These are phyloP conservation scores for Diloba caeruleocephala DNA, from an alignment of 2,888 invertebrate species.

Conservation along the genomic window DNA sequence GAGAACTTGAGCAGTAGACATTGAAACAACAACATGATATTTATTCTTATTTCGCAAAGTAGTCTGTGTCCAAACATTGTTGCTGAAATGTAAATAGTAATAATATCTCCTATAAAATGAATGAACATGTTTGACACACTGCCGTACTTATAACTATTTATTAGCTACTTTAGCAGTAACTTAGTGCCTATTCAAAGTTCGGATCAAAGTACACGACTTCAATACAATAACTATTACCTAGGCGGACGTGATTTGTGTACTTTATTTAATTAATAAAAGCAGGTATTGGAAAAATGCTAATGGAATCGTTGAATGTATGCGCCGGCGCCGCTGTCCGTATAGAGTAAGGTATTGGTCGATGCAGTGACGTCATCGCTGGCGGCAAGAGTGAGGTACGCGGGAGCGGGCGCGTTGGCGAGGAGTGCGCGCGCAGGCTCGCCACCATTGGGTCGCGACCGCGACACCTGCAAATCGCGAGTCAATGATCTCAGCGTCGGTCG, in stretches of 20 bases:
- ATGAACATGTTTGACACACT: conserved; percentile 10
- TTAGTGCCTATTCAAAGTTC: conserved; percentile 13
- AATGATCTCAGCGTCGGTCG: conserved; percentile 60
- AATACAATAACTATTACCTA: conserved; percentile 25
- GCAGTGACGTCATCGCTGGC: conserved; percentile 51
- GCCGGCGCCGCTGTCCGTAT: conserved; percentile 65
- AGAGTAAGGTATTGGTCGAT: conserved; percentile 36
- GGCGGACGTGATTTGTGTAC: conserved; percentile 32
- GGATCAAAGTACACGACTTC: conserved; percentile 40
- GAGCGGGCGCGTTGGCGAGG: conserved; percentile 45
- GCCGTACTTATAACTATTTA: conserved; percentile 23
- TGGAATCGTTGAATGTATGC: conserved; percentile 59
- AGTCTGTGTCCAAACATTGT: conserved; percentile 13
- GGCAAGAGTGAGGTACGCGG: conserved; percentile 29
- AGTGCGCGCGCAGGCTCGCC: conserved; percentile 41
- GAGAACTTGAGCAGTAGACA: too few relatives aligned
- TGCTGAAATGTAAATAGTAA: conserved; percentile 18
- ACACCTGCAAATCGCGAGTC: conserved; percentile 67
- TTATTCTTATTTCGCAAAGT: conserved; percentile 13
- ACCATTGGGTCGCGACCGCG: conserved; percentile 58
- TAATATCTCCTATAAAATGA: conserved; percentile 26
- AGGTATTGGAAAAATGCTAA: conserved; percentile 50
- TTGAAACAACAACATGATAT: too few relatives aligned
- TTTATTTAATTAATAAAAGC: conserved; percentile 13
- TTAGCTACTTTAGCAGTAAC: conserved; percentile 11